A percentile compares a stretch with the other conserved stretches of the same genome.
Conservation (phyloP, 2,113 vertebrate species). For the Silurus asotus region DNA sequence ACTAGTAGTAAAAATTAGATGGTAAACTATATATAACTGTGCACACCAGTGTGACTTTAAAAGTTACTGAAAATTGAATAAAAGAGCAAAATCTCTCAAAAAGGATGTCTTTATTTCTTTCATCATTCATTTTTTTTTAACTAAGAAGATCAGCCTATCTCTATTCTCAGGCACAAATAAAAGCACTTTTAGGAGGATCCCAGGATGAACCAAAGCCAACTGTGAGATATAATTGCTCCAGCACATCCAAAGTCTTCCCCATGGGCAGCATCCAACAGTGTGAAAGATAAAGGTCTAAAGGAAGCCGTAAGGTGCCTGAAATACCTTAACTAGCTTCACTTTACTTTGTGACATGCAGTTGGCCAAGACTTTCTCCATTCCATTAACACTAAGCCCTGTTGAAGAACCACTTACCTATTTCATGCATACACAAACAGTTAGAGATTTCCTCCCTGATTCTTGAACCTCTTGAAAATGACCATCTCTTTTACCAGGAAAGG, state of each 20-base stretch:
- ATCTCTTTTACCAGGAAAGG: constrained; percentile 4
- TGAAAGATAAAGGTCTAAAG: background rate
- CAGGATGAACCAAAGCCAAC: background rate
- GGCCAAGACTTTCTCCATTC: background rate
- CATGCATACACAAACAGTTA: background rate
- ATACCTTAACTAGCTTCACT: background rate
- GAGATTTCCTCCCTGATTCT: background rate
- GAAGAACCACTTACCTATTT: background rate
- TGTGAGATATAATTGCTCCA: background rate
- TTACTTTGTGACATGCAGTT: background rate
- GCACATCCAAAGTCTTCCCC: background rate
- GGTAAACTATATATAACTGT: too few species aligned
- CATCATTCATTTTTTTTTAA: background rate
- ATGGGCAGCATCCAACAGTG: background rate
- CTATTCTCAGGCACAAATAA: background rate
- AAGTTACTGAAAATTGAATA: background rate
- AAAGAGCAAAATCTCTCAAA: background rate
- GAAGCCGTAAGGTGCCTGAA: background rate
- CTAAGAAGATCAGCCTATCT: background rate
- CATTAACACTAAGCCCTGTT: background rate
- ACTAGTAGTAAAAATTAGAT: too few species aligned
- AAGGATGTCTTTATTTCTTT: background rate
- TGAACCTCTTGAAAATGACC: constrained; percentile 1
- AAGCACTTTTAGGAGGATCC: background rate
- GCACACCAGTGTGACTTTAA: background rate